Conservation (phyloP, 2,113 vertebrate species). For the Mixornis gularis region DNA sequence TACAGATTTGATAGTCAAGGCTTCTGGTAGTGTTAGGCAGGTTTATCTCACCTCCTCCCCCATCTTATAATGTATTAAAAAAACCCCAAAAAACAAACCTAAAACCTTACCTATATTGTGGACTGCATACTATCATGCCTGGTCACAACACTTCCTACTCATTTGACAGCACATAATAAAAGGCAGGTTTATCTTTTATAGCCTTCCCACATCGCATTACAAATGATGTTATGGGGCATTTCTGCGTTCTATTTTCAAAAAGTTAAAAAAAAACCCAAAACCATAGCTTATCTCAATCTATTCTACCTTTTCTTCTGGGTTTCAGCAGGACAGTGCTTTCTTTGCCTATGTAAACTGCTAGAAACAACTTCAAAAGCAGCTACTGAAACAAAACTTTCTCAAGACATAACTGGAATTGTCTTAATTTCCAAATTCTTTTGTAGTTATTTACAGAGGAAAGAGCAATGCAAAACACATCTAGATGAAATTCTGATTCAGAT, state of each 20-base stretch:
- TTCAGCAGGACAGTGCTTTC: background rate
- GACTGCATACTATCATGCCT: background rate
- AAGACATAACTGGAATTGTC: background rate
- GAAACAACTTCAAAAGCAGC: background rate
- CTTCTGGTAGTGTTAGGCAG: background rate
- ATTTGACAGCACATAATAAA: background rate
- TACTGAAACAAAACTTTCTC: background rate
- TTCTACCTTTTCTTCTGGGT: background rate
- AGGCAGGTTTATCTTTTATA: background rate
- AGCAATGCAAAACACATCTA: conserved; percentile 54
- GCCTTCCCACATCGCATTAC: background rate
- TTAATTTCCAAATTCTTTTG: conserved; percentile 5
- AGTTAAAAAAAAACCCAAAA: background rate
- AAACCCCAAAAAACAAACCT: too few species aligned
- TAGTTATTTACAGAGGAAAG: conserved; percentile 85
- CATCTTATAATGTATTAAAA: background rate
- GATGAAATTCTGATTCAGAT: background rate
- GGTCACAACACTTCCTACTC: background rate
- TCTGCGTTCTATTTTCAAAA: background rate
- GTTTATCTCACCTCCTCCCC: background rate
- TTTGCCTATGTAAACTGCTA: background rate
- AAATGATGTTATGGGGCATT: background rate
- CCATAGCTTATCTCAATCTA: background rate
- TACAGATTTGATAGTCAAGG: background rate
- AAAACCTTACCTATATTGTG: background rate